These are phyloP conservation scores for Stichopus chloronotus DNA, from an alignment of 35 echinoderm and acorn worm species.

Conservation along the genomic window DNA sequence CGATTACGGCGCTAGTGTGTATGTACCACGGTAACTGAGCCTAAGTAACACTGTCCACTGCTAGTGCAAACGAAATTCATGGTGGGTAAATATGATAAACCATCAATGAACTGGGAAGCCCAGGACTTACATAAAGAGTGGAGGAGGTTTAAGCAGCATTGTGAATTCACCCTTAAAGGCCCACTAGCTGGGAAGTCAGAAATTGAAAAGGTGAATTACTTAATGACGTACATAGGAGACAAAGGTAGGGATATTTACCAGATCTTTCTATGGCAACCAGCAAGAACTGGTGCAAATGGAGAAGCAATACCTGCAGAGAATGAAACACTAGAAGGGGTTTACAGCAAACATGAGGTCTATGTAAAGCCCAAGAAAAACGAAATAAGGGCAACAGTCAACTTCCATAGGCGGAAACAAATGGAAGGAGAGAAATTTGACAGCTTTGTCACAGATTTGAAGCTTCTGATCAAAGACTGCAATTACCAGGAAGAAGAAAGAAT, in stretches of 20 bases:
- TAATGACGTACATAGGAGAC: slow-evolving; percentile 68
- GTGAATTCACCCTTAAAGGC: slow-evolving; percentile 53
- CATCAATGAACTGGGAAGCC: slow-evolving; percentile 3
- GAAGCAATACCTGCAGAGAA: not conserved
- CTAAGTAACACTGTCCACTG: not conserved
- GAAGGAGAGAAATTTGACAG: slow-evolving; percentile 82
- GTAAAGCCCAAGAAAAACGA: slow-evolving; percentile 62
- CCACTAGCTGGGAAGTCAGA: slow-evolving; percentile 30
- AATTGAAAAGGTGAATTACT: slow-evolving; percentile 62
- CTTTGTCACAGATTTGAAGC: slow-evolving; percentile 74
- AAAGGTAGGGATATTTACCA: slow-evolving; percentile 65
- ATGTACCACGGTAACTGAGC: not conserved
- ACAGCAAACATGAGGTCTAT: slow-evolving; percentile 61
- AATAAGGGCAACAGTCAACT: slow-evolving; percentile 79
- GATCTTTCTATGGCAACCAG: slow-evolving; percentile 43
- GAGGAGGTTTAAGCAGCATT: slow-evolving; percentile 44
- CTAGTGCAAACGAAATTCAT: not conserved
- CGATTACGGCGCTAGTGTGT: slow-evolving; percentile 6
- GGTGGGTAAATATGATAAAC: not conserved
- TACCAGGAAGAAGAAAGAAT: slow-evolving; percentile 76
- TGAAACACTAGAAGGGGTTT: slow-evolving; percentile 42
- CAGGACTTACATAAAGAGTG: slow-evolving; percentile 54
- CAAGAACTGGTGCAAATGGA: not conserved
- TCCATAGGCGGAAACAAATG: slow-evolving; percentile 59
- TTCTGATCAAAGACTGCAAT: slow-evolving; percentile 77